Percentiles rank a stretch among this genome's conserved stretches.
phyloP scores from a whole-genome alignment of 92 coral and sea anemone species.

The Scolanthus callimorphus region DNA sequence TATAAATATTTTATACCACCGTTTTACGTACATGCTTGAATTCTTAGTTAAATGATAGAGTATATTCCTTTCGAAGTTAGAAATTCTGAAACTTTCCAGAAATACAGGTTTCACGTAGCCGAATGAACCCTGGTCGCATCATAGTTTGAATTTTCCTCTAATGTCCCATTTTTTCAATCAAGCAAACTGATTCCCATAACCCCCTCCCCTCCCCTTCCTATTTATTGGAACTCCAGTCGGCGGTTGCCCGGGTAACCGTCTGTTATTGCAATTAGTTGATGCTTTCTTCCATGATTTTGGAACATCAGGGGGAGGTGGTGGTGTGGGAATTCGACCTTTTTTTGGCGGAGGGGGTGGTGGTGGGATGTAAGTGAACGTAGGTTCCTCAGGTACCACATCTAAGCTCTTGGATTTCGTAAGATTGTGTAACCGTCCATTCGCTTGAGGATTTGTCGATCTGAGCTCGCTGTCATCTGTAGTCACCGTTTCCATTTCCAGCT shows the following conservation, averaged over 20 bases:
- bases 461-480: conserved; percentile 26
- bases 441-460: not conserved
- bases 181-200: conserved; percentile 9
- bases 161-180: no score
- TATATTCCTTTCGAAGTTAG: no score
- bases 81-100: no score
- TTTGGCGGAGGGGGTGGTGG: conserved; percentile 4
- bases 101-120: no score
- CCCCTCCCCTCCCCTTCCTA: conserved; percentile 10
- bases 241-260: conserved; percentile 32
- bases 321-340: conserved; percentile 31
- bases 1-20: no score
- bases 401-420: conserved; percentile 53
- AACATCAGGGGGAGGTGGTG: conserved; percentile 26
- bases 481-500: conserved; percentile 24
- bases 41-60: no score
- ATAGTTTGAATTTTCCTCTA: no score
- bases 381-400: conserved; percentile 61
- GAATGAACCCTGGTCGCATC: no score
- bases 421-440: conserved; percentile 8
- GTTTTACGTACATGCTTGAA: no score
- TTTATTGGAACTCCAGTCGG: not conserved
- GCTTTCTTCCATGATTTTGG: not conserved
- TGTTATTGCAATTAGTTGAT: conserved; percentile 6
- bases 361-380: conserved; percentile 1